Evolutionary conservation across 1,140 invertebrate genomes (phyloP), one percentile per base, ranked within the genome.

Genomic region (Probaryconus sp.): DNA sequence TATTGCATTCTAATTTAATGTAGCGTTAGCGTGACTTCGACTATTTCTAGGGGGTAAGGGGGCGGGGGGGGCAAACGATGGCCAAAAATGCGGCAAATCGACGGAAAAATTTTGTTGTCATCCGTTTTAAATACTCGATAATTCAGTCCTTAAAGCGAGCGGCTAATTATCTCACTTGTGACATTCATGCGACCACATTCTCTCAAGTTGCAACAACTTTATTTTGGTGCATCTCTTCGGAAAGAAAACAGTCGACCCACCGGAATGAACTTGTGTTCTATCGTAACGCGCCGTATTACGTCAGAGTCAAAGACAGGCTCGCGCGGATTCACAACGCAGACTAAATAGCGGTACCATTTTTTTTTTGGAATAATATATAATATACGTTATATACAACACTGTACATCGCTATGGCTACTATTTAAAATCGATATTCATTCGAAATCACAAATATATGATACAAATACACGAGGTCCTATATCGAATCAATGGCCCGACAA

Each of bases 121-220:
- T n/a, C n/a, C n/a, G n/a, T n/a, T n/a, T 26, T 24, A 42, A 48
- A 61, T 63, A 58, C 50, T 56, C 42, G 43, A 50, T 58, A 43
- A 17, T 51, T 67, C 63, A 61, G 63, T 74, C 35, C 61, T 63
- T 68, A 58, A 74, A 61, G 70, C 60, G 58, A 68, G 43, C 51
- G 45, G 28, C 37, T 58, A 63, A 56, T 35, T 71, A 71, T 28
- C 58, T 42, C 50, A 64, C 47, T 60, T 61, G 21, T 51, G 16
- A 42, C 63, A 68, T 67, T 58, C 55, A 63, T 21, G 37, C 70
- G 53, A 40, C 30, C 26, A 28, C 55, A 64, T 58, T 48, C 37
- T 75, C 43, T 48, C 17, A 55, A 55, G 48, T 63, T 28, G 42
- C 21, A 37, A 63, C 43, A 43, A 55, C 48, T 14, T 38, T n/a